phyloP scores from a whole-genome alignment of 2,888 invertebrate genomes.

The Phlogophora meticulosa region DNA sequence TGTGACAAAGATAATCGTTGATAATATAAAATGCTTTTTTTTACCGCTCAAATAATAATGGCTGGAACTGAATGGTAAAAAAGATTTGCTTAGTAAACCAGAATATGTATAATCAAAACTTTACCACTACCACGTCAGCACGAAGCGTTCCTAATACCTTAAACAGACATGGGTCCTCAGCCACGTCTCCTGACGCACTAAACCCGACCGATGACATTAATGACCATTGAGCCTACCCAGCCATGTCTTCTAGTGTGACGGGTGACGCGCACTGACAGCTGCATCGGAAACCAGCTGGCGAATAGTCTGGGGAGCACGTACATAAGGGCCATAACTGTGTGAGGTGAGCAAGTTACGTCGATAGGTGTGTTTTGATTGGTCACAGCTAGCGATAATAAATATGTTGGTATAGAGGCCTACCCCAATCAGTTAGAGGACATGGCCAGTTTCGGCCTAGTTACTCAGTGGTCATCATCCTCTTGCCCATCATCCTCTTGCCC shows the following conservation, averaged over 20 bases:
- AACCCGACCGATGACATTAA: slow-evolving; percentile 56
- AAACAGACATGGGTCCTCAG: slow-evolving; percentile 19
- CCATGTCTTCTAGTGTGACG: slow-evolving; percentile 48
- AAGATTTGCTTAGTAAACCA: neutral
- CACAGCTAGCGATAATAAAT: slow-evolving; percentile 1
- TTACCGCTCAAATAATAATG: too few species aligned
- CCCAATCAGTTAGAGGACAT: too few species aligned
- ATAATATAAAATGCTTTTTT: too few species aligned
- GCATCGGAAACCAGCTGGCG: slow-evolving; percentile 49
- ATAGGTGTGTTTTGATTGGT: slow-evolving; percentile 25
- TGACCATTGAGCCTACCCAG: slow-evolving; percentile 55
- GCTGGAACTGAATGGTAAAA: too few species aligned
- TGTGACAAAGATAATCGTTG: too few species aligned
- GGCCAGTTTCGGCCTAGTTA: too few species aligned
- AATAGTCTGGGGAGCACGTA: slow-evolving; percentile 36
- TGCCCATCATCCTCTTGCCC: too few species aligned
- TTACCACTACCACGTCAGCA: neutral
- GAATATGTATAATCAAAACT: neutral
- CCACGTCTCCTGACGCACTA: slow-evolving; percentile 38
- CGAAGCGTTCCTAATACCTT: slow-evolving; percentile 26
- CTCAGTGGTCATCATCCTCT: too few species aligned
- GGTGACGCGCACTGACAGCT: slow-evolving; percentile 54
- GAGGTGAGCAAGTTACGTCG: neutral
- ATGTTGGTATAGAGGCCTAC: too few species aligned
- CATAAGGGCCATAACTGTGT: slow-evolving; percentile 41